phyloP scores from a whole-genome alignment of 2,888 invertebrate species.

The Epsilonema sp. region DNA sequence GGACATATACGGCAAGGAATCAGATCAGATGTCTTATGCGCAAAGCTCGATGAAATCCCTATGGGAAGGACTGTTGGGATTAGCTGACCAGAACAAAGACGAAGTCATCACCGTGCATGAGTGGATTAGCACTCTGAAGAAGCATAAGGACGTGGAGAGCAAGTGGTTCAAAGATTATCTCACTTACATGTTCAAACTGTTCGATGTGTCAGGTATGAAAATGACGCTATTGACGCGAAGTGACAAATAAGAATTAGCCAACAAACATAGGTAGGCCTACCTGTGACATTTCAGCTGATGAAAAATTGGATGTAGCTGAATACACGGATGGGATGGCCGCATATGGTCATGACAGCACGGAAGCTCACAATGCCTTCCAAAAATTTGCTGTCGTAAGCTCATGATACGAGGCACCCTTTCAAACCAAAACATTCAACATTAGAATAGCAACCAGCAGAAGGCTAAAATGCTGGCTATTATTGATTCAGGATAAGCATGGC shows the following conservation, averaged over 20 bases:
- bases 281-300: conserved; percentile 15
- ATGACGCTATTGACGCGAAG: too few relatives aligned
- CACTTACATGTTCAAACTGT: conserved; percentile 26
- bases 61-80: conserved; percentile 20
- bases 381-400: conserved; percentile 11
- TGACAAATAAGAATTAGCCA: neutral
- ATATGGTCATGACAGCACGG: conserved; percentile 16
- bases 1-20: conserved; percentile 26
- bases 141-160: conserved; percentile 9
- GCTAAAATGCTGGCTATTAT: neutral
- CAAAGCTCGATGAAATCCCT: conserved; percentile 19
- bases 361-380: conserved; percentile 18
- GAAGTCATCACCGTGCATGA: conserved; percentile 6
- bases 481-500: conserved; percentile 1
- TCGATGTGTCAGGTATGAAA: conserved; percentile 27
- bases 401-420: too few relatives aligned
- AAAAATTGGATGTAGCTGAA: conserved; percentile 22
- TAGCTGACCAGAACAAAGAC: conserved; percentile 19
- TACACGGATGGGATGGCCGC: conserved; percentile 25
- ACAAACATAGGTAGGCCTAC: neutral
- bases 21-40: conserved; percentile 20
- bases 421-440: too few relatives aligned
- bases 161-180: conserved; percentile 24
- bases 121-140: conserved; percentile 9
- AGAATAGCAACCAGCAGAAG: too few relatives aligned